Evolutionary conservation across 2,113 vertebrate species (phyloP), one percentile per base, ranked within the genome.

Genomic region (Bufo gargarizans): DNA sequence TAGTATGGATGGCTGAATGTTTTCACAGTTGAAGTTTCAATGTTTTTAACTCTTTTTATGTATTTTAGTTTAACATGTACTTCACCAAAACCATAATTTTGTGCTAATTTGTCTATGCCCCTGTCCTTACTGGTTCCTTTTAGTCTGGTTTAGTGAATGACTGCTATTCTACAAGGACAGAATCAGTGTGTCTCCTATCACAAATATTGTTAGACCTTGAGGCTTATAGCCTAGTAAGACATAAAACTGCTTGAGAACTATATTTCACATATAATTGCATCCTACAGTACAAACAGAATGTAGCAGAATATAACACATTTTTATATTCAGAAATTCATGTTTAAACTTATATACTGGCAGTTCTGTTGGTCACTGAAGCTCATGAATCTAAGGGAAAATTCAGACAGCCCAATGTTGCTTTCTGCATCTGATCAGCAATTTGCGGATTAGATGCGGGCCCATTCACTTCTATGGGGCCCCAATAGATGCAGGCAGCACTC

Each of bases 191-290:
- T 47, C 56, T 77, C 45, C 33, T 69, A 55, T 86, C 43, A 79
- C 77, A 69, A 79, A 79, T 86, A 80, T 79, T 79, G 56, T 22
- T 43, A 69, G 85, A 86, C 85, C 85, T 86, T 86, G 85, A 86
- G 76, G 45, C 76, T 78, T 78, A 67, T 50, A 61, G 45, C 85
- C 61, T 50, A 80, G 22, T 78, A 65, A 69, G 19, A 69, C 76
- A 71, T 86, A 86, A 86, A 86, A 67, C 59, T 79, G 85, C 49
- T 77, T 79, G 14, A 50, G 61, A 55, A 53, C 77, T 79, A 49
- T 86, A 86, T 69, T 53, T 86, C 77, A 86, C 43, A 9, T 53
- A 47, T 77, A 76, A 86, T 86, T 79, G 85, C 58, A 69, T 33
- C 33, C 8, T 56, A 63, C 9, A 22, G 33, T 33, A 33, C 33